Base-by-base conservation (phyloP, 2,888 invertebrate species). In the Scaptomyza caliginosa region DNA sequence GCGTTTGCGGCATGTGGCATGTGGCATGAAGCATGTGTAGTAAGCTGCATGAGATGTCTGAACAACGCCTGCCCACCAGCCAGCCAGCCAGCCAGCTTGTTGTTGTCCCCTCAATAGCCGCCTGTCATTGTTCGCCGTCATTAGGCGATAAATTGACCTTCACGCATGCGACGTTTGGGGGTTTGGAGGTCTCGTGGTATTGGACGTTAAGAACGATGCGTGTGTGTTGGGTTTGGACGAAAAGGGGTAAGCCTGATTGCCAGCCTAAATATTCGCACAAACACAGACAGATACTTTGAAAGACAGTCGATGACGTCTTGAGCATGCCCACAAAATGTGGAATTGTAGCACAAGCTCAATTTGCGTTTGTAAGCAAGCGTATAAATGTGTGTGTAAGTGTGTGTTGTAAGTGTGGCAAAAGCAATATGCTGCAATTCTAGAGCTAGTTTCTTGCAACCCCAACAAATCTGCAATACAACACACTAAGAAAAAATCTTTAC, bases 121-220 rank as follows among this genome's bases (percentile, higher is more conserved):
- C 43, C 51, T 68, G 64, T 66, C 85, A 72, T 74, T 85, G 85
- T 79, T 74, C 78, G 72, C 62, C 79, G 60, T 85, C 81, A 80
- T 81, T 86, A 84, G 74, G 64, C 84, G 74, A 81, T 81, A 86
- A 81, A 86, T 86, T 81, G 81, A 81, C 86, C 81, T 81, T 81
- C 86, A 86, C 77, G 78, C 77, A 70, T 70, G 66, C 62, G 63
- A 74, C 60, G 40, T 28, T 39, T 45, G 19, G n/a, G 36, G 16
- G 10, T 2, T 13, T 10, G 16, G 17, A n/a, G 30, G 10, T 4
- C 4, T 34, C 23, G 16, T 26, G 6, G 21, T 21, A 3, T 21
- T 17, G n/a, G 13, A 19, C 6, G n/a, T 30, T 26, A 16, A 2
- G 21, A 21, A 21, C 6, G n/a, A n/a, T n/a, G n/a, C n/a, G n/a